Conservation (phyloP, 2,888 invertebrate species). For the Plagiodera versicolora region DNA sequence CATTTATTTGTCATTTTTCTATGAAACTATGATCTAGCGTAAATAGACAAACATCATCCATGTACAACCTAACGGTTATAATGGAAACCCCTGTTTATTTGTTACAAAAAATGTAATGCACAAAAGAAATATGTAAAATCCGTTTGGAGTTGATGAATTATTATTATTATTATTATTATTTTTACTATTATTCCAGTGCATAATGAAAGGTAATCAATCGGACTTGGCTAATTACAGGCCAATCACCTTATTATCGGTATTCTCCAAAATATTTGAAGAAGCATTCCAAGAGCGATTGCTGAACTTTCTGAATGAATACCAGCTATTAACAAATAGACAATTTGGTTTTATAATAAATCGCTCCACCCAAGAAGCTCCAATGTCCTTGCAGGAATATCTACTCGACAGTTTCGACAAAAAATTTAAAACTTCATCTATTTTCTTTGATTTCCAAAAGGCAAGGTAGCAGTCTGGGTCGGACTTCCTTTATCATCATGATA, state of each 20-base stretch:
- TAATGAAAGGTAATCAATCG: not conserved
- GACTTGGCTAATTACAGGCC: not conserved
- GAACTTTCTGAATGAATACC: constrained; percentile 8
- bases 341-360: not conserved
- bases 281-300: constrained; percentile 1
- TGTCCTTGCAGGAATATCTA: constrained; percentile 6
- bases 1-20: too few species aligned
- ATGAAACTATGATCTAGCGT: too few species aligned
- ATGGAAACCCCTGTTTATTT: too few species aligned
- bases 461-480: too few species aligned
- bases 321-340: constrained; percentile 7
- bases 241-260: not conserved
- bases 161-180: too few species aligned
- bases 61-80: too few species aligned
- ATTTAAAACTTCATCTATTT: not conserved
- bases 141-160: too few species aligned
- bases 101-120: too few species aligned
- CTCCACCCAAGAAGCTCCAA: not conserved
- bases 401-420: not conserved
- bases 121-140: too few species aligned
- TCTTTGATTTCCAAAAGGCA: not conserved
- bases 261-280: constrained; percentile 1
- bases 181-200: not conserved
- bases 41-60: too few species aligned
- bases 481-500: not conserved